Evolutionary conservation across 2,797 vertebrate genomes (phyloP).

Genomic region (Hybognathus amarus): DNA sequence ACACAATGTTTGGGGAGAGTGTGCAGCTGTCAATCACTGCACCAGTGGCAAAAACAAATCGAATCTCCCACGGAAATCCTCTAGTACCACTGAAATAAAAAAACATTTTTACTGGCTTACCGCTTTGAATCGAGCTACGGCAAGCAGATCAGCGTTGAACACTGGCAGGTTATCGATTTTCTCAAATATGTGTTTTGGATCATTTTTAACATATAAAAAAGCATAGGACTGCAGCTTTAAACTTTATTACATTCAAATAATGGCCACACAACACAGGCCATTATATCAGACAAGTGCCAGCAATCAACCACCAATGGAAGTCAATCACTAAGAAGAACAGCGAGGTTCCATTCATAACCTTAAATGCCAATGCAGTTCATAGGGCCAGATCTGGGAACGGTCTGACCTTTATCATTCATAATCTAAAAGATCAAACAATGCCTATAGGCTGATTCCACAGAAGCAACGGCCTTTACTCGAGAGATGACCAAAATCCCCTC

Average conservation of each 20-base stretch:
- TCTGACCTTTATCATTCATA: conserved; percentile 37
- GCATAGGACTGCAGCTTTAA: not conserved
- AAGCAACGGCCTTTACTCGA: conserved; percentile 13
- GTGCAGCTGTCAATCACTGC: too few relatives aligned
- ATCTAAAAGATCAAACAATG: conserved; percentile 43
- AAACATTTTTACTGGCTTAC: too few relatives aligned
- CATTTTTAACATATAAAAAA: too few relatives aligned
- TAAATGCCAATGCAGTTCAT: conserved; percentile 11
- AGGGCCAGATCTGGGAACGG: conserved; percentile 21
- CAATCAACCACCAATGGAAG: conserved; percentile 21
- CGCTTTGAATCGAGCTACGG: too few relatives aligned
- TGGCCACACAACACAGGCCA: conserved; percentile 4
- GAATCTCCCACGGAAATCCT: too few relatives aligned
- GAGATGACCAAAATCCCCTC: conserved; percentile 34
- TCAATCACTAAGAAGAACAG: conserved; percentile 18
- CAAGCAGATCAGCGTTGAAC: too few relatives aligned
- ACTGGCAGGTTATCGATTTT: too few relatives aligned
- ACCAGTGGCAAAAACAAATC: too few relatives aligned
- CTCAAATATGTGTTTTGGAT: too few relatives aligned
- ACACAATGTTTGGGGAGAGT: too few relatives aligned
- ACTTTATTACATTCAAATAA: conserved; percentile 28
- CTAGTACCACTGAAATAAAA: too few relatives aligned
- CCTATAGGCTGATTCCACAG: conserved; percentile 17
- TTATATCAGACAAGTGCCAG: conserved; percentile 18
- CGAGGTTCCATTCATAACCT: conserved; percentile 15